A percentile compares a stretch with the other conserved stretches of the same genome.
These are phyloP conservation scores for Burhinus oedicnemus DNA, from an alignment of 2,113 vertebrate genomes.

Conservation along the genomic window DNA sequence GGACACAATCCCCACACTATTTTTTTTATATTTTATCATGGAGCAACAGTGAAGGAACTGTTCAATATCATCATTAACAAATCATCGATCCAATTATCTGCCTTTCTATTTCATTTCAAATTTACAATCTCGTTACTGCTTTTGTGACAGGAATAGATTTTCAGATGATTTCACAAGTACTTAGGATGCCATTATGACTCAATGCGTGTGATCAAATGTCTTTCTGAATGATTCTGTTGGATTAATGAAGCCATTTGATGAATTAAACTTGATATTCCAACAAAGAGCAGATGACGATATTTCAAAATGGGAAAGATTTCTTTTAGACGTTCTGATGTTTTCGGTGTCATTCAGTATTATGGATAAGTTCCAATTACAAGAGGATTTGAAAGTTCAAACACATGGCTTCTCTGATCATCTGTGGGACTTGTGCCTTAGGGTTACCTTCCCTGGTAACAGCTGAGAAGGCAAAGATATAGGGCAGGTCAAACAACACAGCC, in stretches of 20 bases:
- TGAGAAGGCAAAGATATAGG: neutral
- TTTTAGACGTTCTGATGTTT: neutral
- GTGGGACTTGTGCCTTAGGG: neutral
- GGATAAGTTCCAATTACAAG: neutral
- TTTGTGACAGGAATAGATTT: conserved; percentile 67
- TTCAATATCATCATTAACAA: conserved; percentile 78
- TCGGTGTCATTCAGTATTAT: neutral
- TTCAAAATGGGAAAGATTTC: neutral
- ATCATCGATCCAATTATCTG: conserved; percentile 76
- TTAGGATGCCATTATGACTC: conserved; percentile 40
- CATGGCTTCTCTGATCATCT: neutral
- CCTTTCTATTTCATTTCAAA: conserved; percentile 75
- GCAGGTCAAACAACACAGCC: neutral
- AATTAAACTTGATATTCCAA: conserved; percentile 38
- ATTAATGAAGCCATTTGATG: conserved; percentile 66
- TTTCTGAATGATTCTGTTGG: conserved; percentile 37
- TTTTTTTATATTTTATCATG: neutral
- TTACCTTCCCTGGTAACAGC: neutral
- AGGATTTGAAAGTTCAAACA: neutral
- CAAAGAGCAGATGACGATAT: conserved; percentile 1
- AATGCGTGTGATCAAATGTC: conserved; percentile 44
- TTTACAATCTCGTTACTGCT: conserved; percentile 64
- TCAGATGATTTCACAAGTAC: conserved; percentile 47
- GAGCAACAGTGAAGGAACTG: conserved; percentile 73
- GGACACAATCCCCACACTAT: neutral